Evolutionary conservation across 2,888 invertebrate genomes (phyloP).

Genomic region (Platycheirus albimanus): DNA sequence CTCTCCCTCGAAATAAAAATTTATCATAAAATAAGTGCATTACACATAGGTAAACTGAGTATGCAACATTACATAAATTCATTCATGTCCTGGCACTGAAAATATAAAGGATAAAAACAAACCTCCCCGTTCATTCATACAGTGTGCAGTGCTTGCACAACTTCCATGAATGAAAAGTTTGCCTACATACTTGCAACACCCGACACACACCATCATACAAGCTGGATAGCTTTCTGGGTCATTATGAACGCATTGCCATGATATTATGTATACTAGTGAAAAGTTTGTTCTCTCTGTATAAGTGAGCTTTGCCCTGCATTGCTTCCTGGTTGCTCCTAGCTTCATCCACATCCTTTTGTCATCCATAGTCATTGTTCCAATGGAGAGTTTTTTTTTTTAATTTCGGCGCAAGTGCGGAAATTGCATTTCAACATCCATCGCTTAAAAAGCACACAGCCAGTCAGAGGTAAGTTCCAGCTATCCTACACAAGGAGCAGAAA

Average conservation of each 20-base stretch:
- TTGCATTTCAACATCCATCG: slow-evolving; percentile 45
- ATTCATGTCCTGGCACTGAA: slow-evolving; percentile 56
- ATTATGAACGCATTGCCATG: slow-evolving; percentile 29
- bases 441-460: slow-evolving; percentile 52
- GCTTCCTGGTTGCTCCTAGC: slow-evolving; percentile 46
- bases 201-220: slow-evolving; percentile 13
- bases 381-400: slow-evolving; percentile 6
- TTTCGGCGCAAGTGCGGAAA: slow-evolving; percentile 71
- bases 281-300: slow-evolving; percentile 18
- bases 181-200: slow-evolving; percentile 15
- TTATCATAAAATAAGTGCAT: background rate
- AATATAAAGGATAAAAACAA: slow-evolving; percentile 27
- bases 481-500: slow-evolving; percentile 34
- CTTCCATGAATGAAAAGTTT: slow-evolving; percentile 66
- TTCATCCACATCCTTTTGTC: background rate
- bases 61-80: slow-evolving; percentile 29
- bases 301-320: slow-evolving; percentile 38
- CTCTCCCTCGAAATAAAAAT: background rate
- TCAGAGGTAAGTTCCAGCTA: slow-evolving; percentile 63
- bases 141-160: slow-evolving; percentile 40
- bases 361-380: slow-evolving; percentile 5
- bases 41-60: background rate
- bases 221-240: slow-evolving; percentile 68
- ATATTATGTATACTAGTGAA: background rate
- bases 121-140: slow-evolving; percentile 60